Conservation (phyloP, 1,140 invertebrate genomes). For the Hormaphis cornu region DNA sequence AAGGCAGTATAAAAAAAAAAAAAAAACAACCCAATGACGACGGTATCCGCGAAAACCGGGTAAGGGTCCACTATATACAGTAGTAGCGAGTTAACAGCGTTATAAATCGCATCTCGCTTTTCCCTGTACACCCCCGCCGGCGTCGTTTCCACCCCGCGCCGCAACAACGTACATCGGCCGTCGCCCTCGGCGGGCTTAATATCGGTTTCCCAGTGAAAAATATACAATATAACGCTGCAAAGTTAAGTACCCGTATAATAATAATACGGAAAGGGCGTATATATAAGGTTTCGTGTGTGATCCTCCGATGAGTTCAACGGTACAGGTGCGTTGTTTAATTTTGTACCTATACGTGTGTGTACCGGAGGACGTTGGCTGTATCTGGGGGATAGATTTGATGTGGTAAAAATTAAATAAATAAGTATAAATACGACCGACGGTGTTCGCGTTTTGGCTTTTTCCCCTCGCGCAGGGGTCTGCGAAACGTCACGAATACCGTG, state of each 20-base stretch:
- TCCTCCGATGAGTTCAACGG: slow-evolving; percentile 18
- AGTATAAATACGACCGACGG: too few species aligned
- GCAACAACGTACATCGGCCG: neutral
- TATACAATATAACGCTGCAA: neutral
- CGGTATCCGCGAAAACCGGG: slow-evolving; percentile 20
- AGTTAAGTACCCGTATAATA: neutral
- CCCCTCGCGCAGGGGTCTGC: neutral
- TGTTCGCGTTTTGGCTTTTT: too few species aligned
- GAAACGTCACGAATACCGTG: neutral
- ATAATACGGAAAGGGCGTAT: neutral
- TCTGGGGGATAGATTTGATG: too few species aligned
- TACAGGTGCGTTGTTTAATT: too few species aligned
- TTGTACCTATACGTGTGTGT: too few species aligned
- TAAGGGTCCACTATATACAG: slow-evolving; percentile 21
- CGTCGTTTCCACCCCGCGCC: neutral
- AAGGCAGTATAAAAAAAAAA: slow-evolving; percentile 9
- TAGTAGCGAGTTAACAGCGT: slow-evolving; percentile 29
- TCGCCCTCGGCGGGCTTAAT: slow-evolving; percentile 11
- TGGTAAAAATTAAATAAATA: too few species aligned
- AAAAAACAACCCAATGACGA: too few species aligned
- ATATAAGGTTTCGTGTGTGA: slow-evolving; percentile 15
- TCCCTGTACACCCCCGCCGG: neutral
- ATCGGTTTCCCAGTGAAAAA: neutral
- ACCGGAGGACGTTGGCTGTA: too few species aligned
- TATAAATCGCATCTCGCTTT: slow-evolving; percentile 13